A percentile compares a stretch with the other conserved stretches of the same genome.
Conservation (phyloP, 2,888 invertebrate genomes). For the Drosophila phalerata region DNA sequence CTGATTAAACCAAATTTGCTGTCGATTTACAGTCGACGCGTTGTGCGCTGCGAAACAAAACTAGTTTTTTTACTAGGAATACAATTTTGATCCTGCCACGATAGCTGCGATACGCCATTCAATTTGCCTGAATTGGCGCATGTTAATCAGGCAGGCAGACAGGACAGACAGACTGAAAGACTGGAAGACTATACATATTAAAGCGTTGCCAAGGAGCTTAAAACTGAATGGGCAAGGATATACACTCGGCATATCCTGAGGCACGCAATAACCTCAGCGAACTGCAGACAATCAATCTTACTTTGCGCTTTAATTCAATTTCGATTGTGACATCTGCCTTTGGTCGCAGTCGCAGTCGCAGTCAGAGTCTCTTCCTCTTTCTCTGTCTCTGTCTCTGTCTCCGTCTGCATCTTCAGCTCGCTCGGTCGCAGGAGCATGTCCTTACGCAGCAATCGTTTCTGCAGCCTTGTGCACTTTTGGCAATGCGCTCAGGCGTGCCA, state of each 20-base stretch:
- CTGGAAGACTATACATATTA: conserved; percentile 35
- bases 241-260: conserved; percentile 41
- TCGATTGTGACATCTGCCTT: conserved; percentile 86
- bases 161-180: neutral
- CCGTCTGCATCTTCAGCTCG: neutral
- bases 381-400: conserved; percentile 2
- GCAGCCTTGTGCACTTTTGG: conserved; percentile 68
- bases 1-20: conserved; percentile 75
- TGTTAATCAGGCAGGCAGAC: conserved; percentile 68
- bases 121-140: conserved; percentile 79
- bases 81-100: conserved; percentile 48
- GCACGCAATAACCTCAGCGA: conserved; percentile 79
- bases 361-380: neutral
- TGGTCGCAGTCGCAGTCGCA: conserved; percentile 50
- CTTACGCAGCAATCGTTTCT: conserved; percentile 45
- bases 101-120: conserved; percentile 60
- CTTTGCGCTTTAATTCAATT: conserved; percentile 85
- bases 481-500: conserved; percentile 80
- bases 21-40: conserved; percentile 19
- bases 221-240: conserved; percentile 16
- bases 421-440: conserved; percentile 25
- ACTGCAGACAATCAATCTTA: conserved; percentile 85
- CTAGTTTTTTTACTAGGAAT: conserved; percentile 44
- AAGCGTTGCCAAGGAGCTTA: conserved; percentile 40
- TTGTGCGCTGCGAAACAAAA: conserved; percentile 39